Percentiles rank a stretch among this genome's conserved stretches.
phyloP scores from a whole-genome alignment of 2,888 invertebrate genomes.

The Hoplodrina ambigua region DNA sequence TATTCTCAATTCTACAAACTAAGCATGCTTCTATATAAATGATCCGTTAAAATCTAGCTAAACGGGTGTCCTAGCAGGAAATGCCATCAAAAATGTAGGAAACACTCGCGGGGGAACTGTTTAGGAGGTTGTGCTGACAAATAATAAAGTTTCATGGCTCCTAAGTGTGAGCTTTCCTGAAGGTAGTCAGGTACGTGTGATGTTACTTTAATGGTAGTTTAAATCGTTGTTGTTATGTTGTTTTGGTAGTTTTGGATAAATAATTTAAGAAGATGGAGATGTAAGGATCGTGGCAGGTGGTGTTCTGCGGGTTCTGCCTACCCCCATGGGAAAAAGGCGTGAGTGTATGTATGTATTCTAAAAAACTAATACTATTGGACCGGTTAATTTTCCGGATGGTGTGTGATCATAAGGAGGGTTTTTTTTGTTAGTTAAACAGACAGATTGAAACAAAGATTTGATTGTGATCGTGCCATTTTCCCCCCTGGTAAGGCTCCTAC shows the following conservation, averaged over 20 bases:
- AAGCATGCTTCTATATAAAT: conserved; percentile 28
- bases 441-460: no score
- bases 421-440: not conserved
- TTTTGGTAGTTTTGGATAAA: not conserved
- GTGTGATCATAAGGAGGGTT: not conserved
- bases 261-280: not conserved
- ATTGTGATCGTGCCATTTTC: no score
- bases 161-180: not conserved
- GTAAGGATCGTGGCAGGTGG: no score
- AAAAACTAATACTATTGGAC: not conserved
- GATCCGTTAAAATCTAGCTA: not conserved
- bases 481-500: no score
- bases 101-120: conserved; percentile 15
- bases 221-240: not conserved
- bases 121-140: conserved; percentile 16
- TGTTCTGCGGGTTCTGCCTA: no score
- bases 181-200: not conserved
- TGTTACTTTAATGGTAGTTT: conserved; percentile 10
- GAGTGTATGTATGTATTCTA: not conserved
- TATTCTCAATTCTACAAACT: no score
- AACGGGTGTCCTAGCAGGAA: conserved; percentile 1
- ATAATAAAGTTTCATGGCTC: conserved; percentile 43
- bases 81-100: conserved; percentile 50
- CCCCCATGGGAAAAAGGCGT: no score
- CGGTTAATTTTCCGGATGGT: not conserved